Evolutionary conservation across 2,797 vertebrate genomes (phyloP).

Genomic region (Micromesistius poutassou): DNA sequence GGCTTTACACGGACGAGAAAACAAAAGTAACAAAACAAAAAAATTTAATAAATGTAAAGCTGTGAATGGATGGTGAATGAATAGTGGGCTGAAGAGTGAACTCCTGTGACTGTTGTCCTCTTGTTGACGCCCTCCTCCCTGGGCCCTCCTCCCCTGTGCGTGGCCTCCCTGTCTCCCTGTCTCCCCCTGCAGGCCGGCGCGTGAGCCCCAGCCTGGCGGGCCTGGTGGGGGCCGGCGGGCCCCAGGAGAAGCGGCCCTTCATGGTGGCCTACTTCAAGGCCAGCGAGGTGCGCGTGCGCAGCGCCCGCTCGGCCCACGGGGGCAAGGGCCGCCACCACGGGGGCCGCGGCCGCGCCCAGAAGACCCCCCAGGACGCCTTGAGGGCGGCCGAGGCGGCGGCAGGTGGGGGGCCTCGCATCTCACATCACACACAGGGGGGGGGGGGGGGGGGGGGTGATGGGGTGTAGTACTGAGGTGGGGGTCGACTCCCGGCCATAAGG

Average conservation of each 20-base stretch:
- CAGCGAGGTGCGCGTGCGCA: conserved; percentile 87
- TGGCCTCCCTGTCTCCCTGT: conserved; percentile 29
- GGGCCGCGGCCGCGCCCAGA: conserved; percentile 83
- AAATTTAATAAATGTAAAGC: neutral
- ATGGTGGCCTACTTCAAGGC: conserved; percentile 96
- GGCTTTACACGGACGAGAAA: neutral
- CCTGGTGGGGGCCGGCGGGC: conserved; percentile 79
- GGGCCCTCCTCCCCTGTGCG: too few relatives aligned
- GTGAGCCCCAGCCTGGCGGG: conserved; percentile 82
- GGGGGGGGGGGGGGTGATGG: too few relatives aligned
- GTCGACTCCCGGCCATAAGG: too few relatives aligned
- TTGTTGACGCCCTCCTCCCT: neutral
- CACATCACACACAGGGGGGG: neutral
- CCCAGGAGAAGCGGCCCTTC: conserved; percentile 92
- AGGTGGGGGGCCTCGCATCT: conserved; percentile 40
- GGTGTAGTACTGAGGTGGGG: too few relatives aligned
- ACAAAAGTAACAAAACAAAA: neutral
- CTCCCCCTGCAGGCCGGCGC: conserved; percentile 78
- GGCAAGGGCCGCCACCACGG: conserved; percentile 85
- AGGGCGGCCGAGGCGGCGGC: conserved; percentile 80
- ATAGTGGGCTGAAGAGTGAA: too few relatives aligned
- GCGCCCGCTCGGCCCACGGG: conserved; percentile 78
- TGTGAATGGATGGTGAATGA: neutral
- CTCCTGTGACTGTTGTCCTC: neutral
- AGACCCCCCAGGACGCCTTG: conserved; percentile 83